Conservation (phyloP, 2,797 vertebrate genomes). For the Xiphorhynchus erythropygius region DNA sequence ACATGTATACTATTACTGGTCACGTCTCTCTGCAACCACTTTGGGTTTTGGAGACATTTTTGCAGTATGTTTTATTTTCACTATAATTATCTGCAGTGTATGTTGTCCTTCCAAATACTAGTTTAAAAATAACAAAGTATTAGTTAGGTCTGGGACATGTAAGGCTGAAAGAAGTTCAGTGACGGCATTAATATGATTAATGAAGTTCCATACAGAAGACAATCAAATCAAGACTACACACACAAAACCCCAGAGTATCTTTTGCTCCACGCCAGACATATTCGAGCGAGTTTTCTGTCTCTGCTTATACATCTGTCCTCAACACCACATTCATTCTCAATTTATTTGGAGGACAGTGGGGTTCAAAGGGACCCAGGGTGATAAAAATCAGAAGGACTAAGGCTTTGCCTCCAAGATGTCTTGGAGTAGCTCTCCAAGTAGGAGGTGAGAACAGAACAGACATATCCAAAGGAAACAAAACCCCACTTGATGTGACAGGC, state of each 20-base stretch:
- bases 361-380: neutral
- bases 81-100: conserved; percentile 65
- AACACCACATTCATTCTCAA: neutral
- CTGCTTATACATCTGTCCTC: neutral
- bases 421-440: neutral
- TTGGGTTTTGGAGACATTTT: conserved; percentile 49
- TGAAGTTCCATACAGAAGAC: conserved; percentile 28
- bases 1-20: conserved; percentile 28
- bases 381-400: neutral
- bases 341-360: neutral
- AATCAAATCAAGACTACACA: neutral
- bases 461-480: conserved; percentile 12
- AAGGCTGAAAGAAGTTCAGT: conserved; percentile 46
- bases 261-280: neutral
- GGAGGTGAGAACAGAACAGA: neutral
- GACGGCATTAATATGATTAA: conserved; percentile 40
- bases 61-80: conserved; percentile 45
- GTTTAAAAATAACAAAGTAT: conserved; percentile 66
- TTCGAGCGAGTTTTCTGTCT: neutral
- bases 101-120: conserved; percentile 67
- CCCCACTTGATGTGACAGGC: neutral
- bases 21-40: conserved; percentile 55
- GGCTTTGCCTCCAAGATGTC: neutral
- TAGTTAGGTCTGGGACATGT: conserved; percentile 50
- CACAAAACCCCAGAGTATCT: neutral